Conservation (phyloP, 2,113 vertebrate genomes). For the Vidua chalybeata region DNA sequence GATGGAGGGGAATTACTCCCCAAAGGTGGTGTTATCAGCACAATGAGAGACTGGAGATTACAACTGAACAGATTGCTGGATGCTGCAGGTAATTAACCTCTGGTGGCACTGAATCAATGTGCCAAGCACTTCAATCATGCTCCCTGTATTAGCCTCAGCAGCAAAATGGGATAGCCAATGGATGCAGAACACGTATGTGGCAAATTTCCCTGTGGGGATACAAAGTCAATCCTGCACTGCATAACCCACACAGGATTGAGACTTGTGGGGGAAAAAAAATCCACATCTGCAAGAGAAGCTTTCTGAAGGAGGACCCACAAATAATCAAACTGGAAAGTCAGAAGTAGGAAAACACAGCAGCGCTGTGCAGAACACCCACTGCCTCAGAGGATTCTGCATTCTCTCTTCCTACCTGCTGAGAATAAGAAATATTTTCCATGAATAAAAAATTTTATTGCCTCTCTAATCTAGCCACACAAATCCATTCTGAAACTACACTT, state of each 20-base stretch:
- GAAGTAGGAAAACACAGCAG: background rate
- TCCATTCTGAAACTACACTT: background rate
- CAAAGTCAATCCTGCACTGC: background rate
- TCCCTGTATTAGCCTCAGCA: background rate
- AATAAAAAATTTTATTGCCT: background rate
- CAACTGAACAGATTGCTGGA: background rate
- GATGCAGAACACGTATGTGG: background rate
- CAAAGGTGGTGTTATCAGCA: background rate
- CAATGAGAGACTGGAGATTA: background rate
- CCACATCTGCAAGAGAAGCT: background rate
- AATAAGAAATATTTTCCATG: background rate
- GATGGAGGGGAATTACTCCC: background rate
- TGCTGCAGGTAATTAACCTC: background rate
- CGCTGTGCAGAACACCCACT: background rate
- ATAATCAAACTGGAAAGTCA: background rate
- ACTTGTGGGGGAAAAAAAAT: background rate
- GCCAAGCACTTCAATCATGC: background rate
- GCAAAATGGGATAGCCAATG: background rate
- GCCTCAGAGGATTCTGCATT: background rate
- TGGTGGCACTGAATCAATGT: background rate
- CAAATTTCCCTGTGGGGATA: background rate
- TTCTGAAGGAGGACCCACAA: background rate
- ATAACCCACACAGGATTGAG: background rate
- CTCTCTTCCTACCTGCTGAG: background rate
- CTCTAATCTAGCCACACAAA: background rate